A percentile compares a stretch with the other conserved stretches of the same genome.
Evolutionary conservation across 2,113 vertebrate species (phyloP).

Genomic region (Channa maculata): DNA sequence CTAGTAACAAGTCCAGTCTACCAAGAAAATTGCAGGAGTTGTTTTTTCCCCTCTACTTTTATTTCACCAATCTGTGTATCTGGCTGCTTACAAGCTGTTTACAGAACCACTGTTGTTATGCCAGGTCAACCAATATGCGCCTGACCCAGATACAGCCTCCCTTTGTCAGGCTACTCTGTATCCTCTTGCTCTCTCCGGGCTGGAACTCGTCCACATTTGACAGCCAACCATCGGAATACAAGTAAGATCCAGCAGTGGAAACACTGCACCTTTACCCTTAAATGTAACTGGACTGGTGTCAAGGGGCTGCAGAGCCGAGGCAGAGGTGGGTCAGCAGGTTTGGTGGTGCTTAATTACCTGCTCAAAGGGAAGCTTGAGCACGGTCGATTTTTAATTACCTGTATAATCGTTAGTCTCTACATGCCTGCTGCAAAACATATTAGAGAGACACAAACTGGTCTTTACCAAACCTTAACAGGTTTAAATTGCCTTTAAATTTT

Average conservation of each 20-base stretch:
- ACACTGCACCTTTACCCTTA: slow-evolving; percentile 68
- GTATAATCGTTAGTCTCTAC: background rate
- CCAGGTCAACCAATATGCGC: slow-evolving; percentile 14
- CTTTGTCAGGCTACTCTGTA: slow-evolving; percentile 24
- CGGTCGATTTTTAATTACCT: too few relatives aligned
- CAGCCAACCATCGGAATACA: slow-evolving; percentile 61
- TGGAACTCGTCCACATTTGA: slow-evolving; percentile 65
- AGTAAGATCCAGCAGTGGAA: slow-evolving; percentile 62
- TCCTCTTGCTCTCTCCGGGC: slow-evolving; percentile 47
- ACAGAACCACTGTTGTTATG: background rate
- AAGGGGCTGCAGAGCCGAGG: background rate
- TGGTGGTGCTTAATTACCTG: background rate
- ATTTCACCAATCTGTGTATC: background rate
- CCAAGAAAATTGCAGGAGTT: too few relatives aligned
- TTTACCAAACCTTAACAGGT: background rate
- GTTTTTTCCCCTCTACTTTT: too few relatives aligned
- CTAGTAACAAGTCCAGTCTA: too few relatives aligned
- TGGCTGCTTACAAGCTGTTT: background rate
- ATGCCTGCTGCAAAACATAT: background rate
- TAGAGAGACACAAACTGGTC: background rate
- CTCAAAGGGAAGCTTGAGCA: background rate
- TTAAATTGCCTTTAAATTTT: background rate
- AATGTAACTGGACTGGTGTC: slow-evolving; percentile 44
- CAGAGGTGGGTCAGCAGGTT: background rate
- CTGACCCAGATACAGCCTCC: slow-evolving; percentile 43